Conservation (phyloP, 2,797 vertebrate species). For the Silurus aristotelis region DNA sequence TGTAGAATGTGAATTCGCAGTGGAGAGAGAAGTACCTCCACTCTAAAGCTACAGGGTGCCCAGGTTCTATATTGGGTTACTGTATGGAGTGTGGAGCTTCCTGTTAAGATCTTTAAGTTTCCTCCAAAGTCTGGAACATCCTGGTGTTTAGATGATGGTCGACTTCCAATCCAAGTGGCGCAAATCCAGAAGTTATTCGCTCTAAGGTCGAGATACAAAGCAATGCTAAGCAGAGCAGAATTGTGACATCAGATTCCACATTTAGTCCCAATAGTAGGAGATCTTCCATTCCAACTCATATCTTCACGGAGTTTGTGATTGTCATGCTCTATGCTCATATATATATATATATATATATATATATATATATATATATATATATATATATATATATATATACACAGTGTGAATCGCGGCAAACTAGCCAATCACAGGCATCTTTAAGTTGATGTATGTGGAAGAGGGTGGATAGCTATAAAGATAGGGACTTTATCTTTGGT, state of each 20-base stretch:
- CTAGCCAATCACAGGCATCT: background rate
- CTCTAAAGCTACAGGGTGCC: background rate
- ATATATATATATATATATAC: too few species aligned
- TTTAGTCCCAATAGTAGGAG: too few species aligned
- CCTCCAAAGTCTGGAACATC: background rate
- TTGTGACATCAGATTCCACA: too few species aligned
- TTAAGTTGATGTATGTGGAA: background rate
- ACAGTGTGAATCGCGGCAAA: background rate
- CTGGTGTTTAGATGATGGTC: background rate
- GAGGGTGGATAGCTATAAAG: background rate
- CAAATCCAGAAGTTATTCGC: background rate
- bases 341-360: too few species aligned
- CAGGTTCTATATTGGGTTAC: background rate
- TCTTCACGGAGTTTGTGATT: too few species aligned
- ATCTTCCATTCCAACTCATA: too few species aligned
- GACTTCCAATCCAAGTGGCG: too few species aligned
- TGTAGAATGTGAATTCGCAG: background rate
- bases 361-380: too few species aligned
- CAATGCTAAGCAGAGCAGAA: too few species aligned
- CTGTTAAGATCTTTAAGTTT: background rate
- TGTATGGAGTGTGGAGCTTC: background rate
- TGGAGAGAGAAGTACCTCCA: background rate
- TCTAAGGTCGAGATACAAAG: too few species aligned
- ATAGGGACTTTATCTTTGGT: too few species aligned
- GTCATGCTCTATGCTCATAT: too few species aligned